Evolutionary conservation across 1,140 invertebrate species (phyloP).

Genomic region (Paramacrobiotus metropolitanus): DNA sequence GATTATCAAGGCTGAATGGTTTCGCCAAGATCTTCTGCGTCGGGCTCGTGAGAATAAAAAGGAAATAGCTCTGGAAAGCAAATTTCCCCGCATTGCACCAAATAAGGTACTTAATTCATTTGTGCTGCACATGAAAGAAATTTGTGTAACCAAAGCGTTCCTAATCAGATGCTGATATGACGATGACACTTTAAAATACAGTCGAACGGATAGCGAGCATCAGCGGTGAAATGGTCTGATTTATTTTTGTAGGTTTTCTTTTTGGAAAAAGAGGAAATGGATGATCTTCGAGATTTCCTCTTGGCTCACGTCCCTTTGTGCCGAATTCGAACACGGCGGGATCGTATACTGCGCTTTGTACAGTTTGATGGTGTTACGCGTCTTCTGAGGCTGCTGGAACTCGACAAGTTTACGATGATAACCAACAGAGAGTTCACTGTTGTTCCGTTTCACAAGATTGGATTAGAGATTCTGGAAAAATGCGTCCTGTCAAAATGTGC

Average conservation of each 20-base stretch:
- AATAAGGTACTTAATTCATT: background rate
- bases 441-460: background rate
- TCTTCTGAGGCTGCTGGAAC: background rate
- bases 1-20: conserved; percentile 1
- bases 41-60: background rate
- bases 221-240: too few species aligned
- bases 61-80: background rate
- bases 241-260: background rate
- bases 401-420: background rate
- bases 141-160: background rate
- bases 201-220: too few species aligned
- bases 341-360: background rate
- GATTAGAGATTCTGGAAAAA: background rate
- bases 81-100: background rate
- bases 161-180: too few species aligned
- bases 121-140: background rate
- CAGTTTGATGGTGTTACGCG: background rate
- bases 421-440: background rate
- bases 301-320: background rate
- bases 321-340: background rate
- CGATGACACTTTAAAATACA: too few species aligned
- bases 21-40: background rate
- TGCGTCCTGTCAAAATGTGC: background rate
- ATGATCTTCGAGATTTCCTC: background rate
- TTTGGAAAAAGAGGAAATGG: background rate